Evolutionary conservation across 1,140 invertebrate species (phyloP).

Genomic region (Drosophila bocki): DNA sequence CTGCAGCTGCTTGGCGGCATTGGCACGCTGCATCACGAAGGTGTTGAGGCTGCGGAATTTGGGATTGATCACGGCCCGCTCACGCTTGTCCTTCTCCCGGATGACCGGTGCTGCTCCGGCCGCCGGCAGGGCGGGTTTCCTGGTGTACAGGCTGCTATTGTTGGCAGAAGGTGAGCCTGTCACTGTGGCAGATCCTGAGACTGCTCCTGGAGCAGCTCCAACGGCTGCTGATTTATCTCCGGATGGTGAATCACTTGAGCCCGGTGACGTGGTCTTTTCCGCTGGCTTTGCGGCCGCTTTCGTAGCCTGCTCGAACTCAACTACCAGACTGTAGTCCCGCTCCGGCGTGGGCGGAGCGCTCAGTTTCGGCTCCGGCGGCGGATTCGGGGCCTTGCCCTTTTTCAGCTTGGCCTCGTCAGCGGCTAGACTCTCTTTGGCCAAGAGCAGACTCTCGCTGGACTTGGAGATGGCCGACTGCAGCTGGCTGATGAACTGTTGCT

Average conservation of each 20-base stretch:
- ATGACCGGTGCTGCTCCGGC: conserved; percentile 89
- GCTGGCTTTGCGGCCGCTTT: conserved; percentile 45
- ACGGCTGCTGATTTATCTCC: not conserved
- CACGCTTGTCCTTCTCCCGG: conserved; percentile 90
- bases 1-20: conserved; percentile 77
- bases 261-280: conserved; percentile 31
- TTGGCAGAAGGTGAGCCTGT: conserved; percentile 73
- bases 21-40: conserved; percentile 77
- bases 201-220: not conserved
- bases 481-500: conserved; percentile 86
- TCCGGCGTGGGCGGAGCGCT: conserved; percentile 82
- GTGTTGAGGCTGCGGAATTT: conserved; percentile 86
- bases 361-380: conserved; percentile 83
- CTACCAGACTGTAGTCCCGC: conserved; percentile 76
- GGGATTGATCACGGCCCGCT: conserved; percentile 89
- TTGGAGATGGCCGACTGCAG: conserved; percentile 85
- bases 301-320: conserved; percentile 74
- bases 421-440: conserved; percentile 51
- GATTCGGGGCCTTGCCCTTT: conserved; percentile 87
- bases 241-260: conserved; percentile 21
- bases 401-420: conserved; percentile 80
- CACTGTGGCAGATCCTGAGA: not conserved
- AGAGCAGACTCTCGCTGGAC: conserved; percentile 66
- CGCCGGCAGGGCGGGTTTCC: conserved; percentile 87
- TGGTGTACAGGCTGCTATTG: conserved; percentile 85